Conservation (phyloP, 2,888 invertebrate species). For the Andrena chrysosceles region DNA sequence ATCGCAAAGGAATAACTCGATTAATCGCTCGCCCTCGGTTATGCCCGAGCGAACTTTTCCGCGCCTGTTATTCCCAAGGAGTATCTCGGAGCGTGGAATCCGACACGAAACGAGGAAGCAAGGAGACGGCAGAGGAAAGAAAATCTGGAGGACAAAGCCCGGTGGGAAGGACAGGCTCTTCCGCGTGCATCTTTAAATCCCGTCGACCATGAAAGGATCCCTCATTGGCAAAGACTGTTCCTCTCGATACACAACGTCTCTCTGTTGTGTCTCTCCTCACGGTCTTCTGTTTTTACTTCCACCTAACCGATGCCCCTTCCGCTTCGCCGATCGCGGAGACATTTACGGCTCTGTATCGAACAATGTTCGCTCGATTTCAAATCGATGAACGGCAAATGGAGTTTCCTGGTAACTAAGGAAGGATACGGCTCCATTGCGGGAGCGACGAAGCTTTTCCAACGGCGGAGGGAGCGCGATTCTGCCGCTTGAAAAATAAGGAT, state of each 20-base stretch:
- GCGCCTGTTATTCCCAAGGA: constrained; percentile 58
- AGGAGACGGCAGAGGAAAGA: neutral
- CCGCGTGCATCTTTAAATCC: constrained; percentile 58
- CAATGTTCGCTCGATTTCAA: constrained; percentile 23
- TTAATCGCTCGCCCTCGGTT: constrained; percentile 64
- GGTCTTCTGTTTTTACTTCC: constrained; percentile 28
- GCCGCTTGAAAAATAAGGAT: constrained; percentile 4
- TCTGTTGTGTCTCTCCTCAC: constrained; percentile 15
- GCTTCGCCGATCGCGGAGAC: constrained; percentile 25
- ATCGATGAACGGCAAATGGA: constrained; percentile 29
- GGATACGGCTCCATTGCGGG: neutral
- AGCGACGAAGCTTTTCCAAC: neutral
- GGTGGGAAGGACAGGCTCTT: constrained; percentile 33
- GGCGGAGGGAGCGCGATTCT: neutral
- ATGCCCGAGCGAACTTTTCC: constrained; percentile 58
- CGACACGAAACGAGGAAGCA: neutral
- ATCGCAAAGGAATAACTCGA: constrained; percentile 70
- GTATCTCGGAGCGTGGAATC: constrained; percentile 38
- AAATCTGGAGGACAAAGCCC: constrained; percentile 42
- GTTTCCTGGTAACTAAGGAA: neutral
- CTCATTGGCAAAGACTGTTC: constrained; percentile 51
- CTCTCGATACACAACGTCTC: constrained; percentile 43
- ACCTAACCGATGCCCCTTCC: constrained; percentile 2
- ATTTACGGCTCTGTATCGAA: constrained; percentile 9
- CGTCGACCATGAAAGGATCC: constrained; percentile 54